Base-by-base conservation (phyloP, 2,888 invertebrate genomes). In the Dasypolia templi region DNA sequence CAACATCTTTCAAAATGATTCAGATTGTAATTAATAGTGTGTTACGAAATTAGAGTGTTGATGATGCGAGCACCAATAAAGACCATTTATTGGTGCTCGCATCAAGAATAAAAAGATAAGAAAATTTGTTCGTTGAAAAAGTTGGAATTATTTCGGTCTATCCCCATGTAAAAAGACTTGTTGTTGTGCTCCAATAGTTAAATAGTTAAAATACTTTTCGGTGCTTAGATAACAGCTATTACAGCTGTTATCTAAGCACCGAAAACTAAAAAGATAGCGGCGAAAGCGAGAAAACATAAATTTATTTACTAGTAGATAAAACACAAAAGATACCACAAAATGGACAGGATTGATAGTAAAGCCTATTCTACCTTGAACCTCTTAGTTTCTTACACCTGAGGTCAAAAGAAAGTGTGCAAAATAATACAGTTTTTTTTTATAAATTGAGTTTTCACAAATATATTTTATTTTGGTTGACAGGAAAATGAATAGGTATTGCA, bases 341-440 rank as follows among this genome's bases (percentile, higher is more conserved):
- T 32, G 61, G 53, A 55, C 81, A 77, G 79, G 83, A 86, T 75
- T 76, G 75, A 86, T 86, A 68, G 78, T 29, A 12, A 12, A 58
- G 46, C 35, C 69, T 39, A 55, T 39, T 72, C 51, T 9, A 69
- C 78, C 84, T 84, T 84, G 80, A 80, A 84, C 77, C 75, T 84
- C 55, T 12, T 67, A 82, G 77, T 76, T 75, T 77, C 55, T 9
- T 62, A 84, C 72, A 82, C 51, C 80, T 51, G 9, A 32, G 58
- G 71, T 32, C 17, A 26, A 51, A 72, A 77, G 11, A 62, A 72
- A 66, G 55, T 51, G 14, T 12, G 51, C 39, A 49, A 6, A 17
- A 68, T 12, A 35, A 29, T 11, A 12, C 2, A 39, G 6, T 59
- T 3, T 3, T 22, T 64, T 51, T 39, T 22, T n/a, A n/a, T n/a